Conservation (phyloP, 2,888 invertebrate genomes). For the Cephus runcator region DNA sequence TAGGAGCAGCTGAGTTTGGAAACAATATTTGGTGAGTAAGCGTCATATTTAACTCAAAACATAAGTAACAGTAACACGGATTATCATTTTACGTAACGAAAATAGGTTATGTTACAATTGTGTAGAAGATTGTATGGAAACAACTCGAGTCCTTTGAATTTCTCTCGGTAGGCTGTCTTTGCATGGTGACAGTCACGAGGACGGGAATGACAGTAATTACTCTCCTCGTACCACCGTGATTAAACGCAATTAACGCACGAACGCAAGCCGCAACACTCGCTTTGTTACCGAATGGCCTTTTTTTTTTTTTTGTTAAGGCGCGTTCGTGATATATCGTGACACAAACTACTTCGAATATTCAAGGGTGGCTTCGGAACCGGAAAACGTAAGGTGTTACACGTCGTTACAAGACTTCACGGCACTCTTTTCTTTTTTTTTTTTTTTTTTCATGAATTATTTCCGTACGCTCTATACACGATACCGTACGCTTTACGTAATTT, state of each 20-base stretch:
- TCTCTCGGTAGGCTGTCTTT: not conserved
- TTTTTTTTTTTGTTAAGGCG: conserved; percentile 10
- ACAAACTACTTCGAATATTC: not conserved
- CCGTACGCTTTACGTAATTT: not conserved
- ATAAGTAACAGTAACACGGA: not conserved
- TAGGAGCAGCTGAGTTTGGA: not conserved
- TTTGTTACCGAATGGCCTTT: conserved; percentile 28
- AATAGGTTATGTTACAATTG: not conserved
- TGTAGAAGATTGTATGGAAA: not conserved
- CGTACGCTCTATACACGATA: not conserved
- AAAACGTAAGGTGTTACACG: not conserved
- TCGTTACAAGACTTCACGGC: not conserved
- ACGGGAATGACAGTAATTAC: not conserved
- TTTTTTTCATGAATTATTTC: not conserved
- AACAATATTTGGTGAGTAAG: not conserved
- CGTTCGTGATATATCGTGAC: not conserved
- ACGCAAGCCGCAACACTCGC: conserved; percentile 31
- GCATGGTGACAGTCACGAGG: not conserved
- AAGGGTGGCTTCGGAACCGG: not conserved
- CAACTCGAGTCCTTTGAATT: not conserved
- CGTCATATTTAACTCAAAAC: not conserved
- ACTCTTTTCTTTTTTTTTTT: not conserved
- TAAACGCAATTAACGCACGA: conserved; percentile 31
- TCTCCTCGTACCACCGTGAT: conserved; percentile 23
- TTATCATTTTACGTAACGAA: not conserved